These are phyloP conservation scores for Acronicta leporina DNA, from an alignment of 2,888 invertebrate species.

Conservation along the genomic window DNA sequence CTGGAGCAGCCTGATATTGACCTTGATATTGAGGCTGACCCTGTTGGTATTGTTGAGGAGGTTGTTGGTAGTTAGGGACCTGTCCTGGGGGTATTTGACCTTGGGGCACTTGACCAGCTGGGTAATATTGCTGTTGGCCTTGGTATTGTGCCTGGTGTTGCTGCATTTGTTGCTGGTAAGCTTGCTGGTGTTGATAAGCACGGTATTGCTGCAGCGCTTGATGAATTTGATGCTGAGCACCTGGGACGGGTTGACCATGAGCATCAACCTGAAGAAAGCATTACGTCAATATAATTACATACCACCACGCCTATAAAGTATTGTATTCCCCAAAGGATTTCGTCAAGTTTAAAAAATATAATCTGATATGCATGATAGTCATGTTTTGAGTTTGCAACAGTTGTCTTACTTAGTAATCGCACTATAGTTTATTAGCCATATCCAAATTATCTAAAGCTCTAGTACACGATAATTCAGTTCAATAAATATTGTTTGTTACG, in stretches of 20 bases:
- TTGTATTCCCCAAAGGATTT: too few species aligned
- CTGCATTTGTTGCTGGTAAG: conserved; percentile 52
- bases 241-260: conserved; percentile 79
- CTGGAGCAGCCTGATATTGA: conserved; percentile 35
- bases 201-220: conserved; percentile 74
- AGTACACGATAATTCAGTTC: too few species aligned
- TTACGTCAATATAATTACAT: not conserved
- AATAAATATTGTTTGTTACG: too few species aligned
- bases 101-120: conserved; percentile 57
- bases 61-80: conserved; percentile 62
- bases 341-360: too few species aligned
- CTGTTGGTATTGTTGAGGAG: conserved; percentile 54
- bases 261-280: conserved; percentile 72
- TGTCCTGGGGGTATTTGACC: conserved; percentile 62
- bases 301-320: too few species aligned
- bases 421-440: too few species aligned
- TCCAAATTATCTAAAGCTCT: not conserved
- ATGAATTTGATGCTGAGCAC: conserved; percentile 80
- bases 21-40: conserved; percentile 47
- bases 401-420: too few species aligned
- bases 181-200: conserved; percentile 70
- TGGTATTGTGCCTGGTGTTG: conserved; percentile 51
- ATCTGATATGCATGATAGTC: too few species aligned
- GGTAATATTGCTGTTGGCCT: conserved; percentile 54
- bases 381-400: too few species aligned